Base-by-base conservation (phyloP, 2,888 invertebrate genomes). In the Tuta absoluta region DNA sequence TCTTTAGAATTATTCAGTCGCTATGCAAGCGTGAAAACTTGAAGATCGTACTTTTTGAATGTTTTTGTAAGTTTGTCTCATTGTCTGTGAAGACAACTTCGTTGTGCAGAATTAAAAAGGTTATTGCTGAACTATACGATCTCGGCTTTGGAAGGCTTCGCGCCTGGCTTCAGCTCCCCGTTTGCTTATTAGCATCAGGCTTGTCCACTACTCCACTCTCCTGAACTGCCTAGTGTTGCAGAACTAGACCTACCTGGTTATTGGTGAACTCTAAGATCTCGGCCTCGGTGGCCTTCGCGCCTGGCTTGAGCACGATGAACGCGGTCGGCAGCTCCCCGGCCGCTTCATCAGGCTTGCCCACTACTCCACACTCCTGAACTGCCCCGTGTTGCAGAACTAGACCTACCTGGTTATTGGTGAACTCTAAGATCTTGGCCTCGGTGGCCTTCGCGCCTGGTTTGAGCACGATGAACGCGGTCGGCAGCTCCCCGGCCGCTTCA, bases 281-380 rank as follows among this genome's bases (percentile, higher is more conserved):
- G 14, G 91, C 77, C 68, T 92, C 93, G 0, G 90, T 93, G 38
- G 94, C 72, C 0, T 78, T 75, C 0, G 77, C 81, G 63, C 89
- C 91, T 0, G 90, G 86, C 75, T 93, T 93, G 70, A 89, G 91
- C 0, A 95, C 95, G 11, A 96, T 92, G 80, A 95, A 96, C 0
- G 96, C 96, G 57, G 94, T 81, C n/a, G 96, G 95, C 38, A 96
- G 83, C 80, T 96, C 96, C 14, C 96, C 96, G 28, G 94, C 93
- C 23, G 77, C 79, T 73, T 94, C 94, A 78, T n/a, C 17, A 11
- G 21, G 49, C 49, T 19, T 49, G 21, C 10, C 41, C 5, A n/a
- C n/a, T 7, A n/a, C n/a, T 45, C 8, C 8, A 4, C 5, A n/a
- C n/a, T 10, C 11, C 23, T 51, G 17, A 12, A 19, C 23, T 11